Conservation (phyloP, 2,888 invertebrate species). For the Tenodera sinensis region DNA sequence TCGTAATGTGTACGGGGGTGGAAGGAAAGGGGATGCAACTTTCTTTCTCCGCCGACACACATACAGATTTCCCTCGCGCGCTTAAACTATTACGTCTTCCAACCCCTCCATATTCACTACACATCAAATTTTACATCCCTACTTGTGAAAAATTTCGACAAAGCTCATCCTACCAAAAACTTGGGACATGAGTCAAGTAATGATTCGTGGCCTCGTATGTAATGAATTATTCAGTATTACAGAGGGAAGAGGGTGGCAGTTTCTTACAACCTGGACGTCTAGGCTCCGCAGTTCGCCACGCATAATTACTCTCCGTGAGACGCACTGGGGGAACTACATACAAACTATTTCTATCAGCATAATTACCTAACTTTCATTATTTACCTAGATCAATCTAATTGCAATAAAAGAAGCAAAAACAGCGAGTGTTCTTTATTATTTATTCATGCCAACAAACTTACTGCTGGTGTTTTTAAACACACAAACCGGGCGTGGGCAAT, state of each 20-base stretch:
- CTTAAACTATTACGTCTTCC: background rate
- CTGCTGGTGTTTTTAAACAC: too few species aligned
- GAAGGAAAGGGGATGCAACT: conserved; percentile 7
- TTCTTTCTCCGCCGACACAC: background rate
- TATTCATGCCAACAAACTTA: too few species aligned
- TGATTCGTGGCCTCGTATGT: conserved; percentile 43
- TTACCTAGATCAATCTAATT: too few species aligned
- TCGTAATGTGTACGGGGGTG: conserved; percentile 9
- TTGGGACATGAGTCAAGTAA: conserved; percentile 42
- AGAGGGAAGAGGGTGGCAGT: background rate
- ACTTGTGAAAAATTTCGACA: conserved; percentile 36
- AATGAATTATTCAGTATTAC: conserved; percentile 18
- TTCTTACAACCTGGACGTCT: background rate
- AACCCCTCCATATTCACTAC: background rate
- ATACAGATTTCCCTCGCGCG: background rate
- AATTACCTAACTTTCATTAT: too few species aligned
- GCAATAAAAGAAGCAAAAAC: too few species aligned
- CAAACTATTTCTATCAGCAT: too few species aligned
- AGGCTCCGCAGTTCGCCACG: background rate
- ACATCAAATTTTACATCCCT: conserved; percentile 14
- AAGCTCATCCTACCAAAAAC: conserved; percentile 44
- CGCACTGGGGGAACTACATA: too few species aligned
- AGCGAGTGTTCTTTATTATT: too few species aligned
- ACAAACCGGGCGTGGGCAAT: too few species aligned
- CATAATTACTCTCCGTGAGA: background rate